A percentile compares a stretch with the other conserved stretches of the same genome.
These are phyloP conservation scores for Chaitophorus viminalis DNA, from an alignment of 2,888 invertebrate species.

Conservation along the genomic window DNA sequence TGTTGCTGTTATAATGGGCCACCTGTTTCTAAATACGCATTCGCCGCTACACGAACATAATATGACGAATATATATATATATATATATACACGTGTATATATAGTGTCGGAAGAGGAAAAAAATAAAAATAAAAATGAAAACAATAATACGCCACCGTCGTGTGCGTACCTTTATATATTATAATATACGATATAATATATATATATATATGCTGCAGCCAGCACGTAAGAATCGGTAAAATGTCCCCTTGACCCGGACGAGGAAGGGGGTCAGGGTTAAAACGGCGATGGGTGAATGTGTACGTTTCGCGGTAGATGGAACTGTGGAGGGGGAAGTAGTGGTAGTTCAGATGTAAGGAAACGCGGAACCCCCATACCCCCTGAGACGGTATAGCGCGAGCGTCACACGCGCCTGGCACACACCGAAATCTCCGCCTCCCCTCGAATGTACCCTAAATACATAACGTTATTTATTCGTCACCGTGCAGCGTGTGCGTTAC, in stretches of 20 bases:
- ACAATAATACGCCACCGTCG: background rate
- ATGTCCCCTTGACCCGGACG: slow-evolving; percentile 24
- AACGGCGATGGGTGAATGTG: background rate
- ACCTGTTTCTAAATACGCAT: slow-evolving; percentile 48
- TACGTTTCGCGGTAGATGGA: background rate
- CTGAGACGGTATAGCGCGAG: slow-evolving; percentile 30
- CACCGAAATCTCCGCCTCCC: slow-evolving; percentile 19
- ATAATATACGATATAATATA: too few species aligned
- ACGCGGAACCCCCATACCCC: slow-evolving; percentile 22
- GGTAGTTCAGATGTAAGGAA: background rate
- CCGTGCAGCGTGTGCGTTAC: background rate
- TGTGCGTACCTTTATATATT: too few species aligned
- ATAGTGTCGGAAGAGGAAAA: slow-evolving; percentile 16
- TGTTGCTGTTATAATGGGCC: slow-evolving; percentile 55
- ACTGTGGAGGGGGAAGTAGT: background rate
- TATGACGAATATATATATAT: too few species aligned
- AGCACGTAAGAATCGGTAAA: background rate
- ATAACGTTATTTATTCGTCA: background rate
- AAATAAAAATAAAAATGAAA: background rate
- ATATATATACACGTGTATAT: too few species aligned
- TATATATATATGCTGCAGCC: background rate
- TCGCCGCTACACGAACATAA: slow-evolving; percentile 29
- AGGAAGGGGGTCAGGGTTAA: slow-evolving; percentile 32
- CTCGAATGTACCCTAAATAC: background rate
- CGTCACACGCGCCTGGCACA: slow-evolving; percentile 57